phyloP scores from a whole-genome alignment of 2,888 invertebrate species.

The Zelleria hepariella region DNA sequence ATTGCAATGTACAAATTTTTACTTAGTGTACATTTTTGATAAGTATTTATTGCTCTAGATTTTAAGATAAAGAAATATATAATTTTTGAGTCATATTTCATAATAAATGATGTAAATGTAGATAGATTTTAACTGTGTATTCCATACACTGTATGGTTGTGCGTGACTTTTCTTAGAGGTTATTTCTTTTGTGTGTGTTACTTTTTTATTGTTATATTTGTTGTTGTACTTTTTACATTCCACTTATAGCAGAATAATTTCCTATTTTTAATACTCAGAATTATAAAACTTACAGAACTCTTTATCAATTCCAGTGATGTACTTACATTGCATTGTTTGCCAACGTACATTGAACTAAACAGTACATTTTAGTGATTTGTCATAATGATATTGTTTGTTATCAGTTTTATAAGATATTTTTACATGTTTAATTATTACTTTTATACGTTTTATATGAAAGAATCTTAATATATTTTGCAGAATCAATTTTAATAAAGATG shows the following conservation, averaged over 20 bases:
- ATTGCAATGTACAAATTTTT: constrained; percentile 57
- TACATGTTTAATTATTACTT: constrained; percentile 23
- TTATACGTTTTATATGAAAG: constrained; percentile 38
- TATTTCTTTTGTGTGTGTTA: constrained; percentile 33
- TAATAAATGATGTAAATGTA: constrained; percentile 16
- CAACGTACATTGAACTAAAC: neutral
- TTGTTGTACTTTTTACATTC: constrained; percentile 47
- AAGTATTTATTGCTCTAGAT: constrained; percentile 62
- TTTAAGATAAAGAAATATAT: constrained; percentile 37
- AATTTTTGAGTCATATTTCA: constrained; percentile 58
- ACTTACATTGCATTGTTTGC: neutral
- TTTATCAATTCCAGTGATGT: neutral
- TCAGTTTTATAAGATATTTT: constrained; percentile 57
- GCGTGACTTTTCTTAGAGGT: neutral
- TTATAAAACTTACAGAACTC: neutral
- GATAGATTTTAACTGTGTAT: constrained; percentile 27
- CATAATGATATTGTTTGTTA: constrained; percentile 33
- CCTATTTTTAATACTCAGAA: constrained; percentile 31
- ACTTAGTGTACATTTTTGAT: constrained; percentile 3
- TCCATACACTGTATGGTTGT: constrained; percentile 12
- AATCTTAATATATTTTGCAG: constrained; percentile 51
- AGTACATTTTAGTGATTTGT: neutral
- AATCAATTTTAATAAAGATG: constrained; percentile 35
- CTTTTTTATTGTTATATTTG: constrained; percentile 43
- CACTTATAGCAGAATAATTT: constrained; percentile 32